Conservation (phyloP, 2,888 invertebrate species). For the Meloe dianella region DNA sequence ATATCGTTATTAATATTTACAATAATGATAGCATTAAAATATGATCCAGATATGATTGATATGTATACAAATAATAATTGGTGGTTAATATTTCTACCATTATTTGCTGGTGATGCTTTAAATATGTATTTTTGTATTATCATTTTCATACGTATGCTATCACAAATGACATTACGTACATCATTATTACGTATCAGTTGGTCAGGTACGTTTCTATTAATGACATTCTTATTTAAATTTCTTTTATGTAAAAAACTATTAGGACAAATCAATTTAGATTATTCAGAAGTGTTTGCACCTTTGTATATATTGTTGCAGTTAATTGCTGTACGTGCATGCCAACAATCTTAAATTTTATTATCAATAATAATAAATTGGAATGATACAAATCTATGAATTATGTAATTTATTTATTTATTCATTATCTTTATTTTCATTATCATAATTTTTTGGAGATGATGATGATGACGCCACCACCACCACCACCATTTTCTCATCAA, state of each 20-base stretch:
- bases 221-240: constrained; percentile 90
- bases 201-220: constrained; percentile 81
- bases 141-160: constrained; percentile 89
- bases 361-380: not conserved
- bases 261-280: constrained; percentile 81
- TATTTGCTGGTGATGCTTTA: constrained; percentile 90
- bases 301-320: constrained; percentile 88
- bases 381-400: no score
- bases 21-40: constrained; percentile 79
- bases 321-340: constrained; percentile 91
- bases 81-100: constrained; percentile 90
- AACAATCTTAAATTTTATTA: constrained; percentile 60
- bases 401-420: no score
- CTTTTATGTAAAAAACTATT: constrained; percentile 86
- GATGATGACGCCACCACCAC: no score
- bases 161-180: constrained; percentile 74
- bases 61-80: constrained; percentile 69
- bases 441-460: not conserved
- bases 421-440: not conserved
- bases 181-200: constrained; percentile 82
- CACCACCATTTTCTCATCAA: no score
- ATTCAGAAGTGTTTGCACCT: constrained; percentile 91
- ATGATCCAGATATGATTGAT: constrained; percentile 68
- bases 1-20: constrained; percentile 84
- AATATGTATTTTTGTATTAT: constrained; percentile 96